Base-by-base conservation (phyloP, 2,113 vertebrate species). In the Dunckerocampus dactyliophorus region DNA sequence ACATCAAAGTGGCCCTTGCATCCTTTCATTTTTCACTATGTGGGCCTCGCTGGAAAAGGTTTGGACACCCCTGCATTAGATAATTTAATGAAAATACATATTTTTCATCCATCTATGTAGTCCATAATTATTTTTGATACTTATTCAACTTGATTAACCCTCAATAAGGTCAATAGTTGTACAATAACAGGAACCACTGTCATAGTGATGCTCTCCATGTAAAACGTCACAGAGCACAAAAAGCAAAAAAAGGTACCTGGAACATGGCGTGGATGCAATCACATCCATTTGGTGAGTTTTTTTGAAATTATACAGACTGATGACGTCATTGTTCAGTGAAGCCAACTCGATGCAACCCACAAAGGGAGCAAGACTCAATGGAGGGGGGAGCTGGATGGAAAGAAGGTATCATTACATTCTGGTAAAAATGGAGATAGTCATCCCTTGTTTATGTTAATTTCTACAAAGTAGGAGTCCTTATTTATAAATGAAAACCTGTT, bases 221-320 rank as follows among this genome's bases (percentile, higher is more conserved):
- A 22, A 51, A 51, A 51, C 6, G 4, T 24, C 22, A 28, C 24
- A 5, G 2, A 28, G 24, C 24, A 52, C 6, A 52, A 19, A 37
- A 7, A 39, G 5, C 13, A 56, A 56, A 55, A 55, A 37, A 56
- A 43, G 12, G 16, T 85, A 91, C 90, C 90, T 91, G 79, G 93
- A 88, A 83, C 97, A 98, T 42, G 97, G 97, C 62, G 88, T 64
- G 16, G 91, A 88, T 51, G 84, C 71, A 19, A 74, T 62, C 11
- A 93, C 85, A 75, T 97, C 85, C 74, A 97, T 92, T 59, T 92
- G 90, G 59, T 96, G 89, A 68, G 91, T 88, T 22, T 89, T 76
- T 82, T 92, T 95, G 80, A 98, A 98, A 75, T 98, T 93, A 87
- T 99, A 99, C 2, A 99, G 88, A 69, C 97, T 99, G 89, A 95